Evolutionary conservation across 2,888 invertebrate species (phyloP).

Genomic region (Hoplodrina blanda): DNA sequence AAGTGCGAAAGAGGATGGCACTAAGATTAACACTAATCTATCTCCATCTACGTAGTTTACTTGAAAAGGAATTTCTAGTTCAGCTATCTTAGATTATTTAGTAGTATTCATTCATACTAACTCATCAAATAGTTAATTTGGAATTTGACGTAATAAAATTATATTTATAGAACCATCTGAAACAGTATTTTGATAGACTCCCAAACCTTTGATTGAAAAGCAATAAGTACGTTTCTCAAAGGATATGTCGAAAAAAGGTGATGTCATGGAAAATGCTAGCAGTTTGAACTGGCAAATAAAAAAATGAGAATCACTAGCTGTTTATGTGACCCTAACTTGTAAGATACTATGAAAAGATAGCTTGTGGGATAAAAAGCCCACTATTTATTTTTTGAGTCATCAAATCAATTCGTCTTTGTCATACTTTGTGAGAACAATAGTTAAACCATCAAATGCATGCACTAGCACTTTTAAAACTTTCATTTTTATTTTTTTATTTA

Average conservation of each 20-base stretch:
- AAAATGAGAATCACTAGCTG: too few species aligned
- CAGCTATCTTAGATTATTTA: constrained; percentile 5
- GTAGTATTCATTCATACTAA: background rate
- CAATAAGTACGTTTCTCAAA: too few species aligned
- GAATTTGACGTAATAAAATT: background rate
- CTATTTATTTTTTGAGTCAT: too few species aligned
- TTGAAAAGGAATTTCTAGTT: constrained; percentile 13
- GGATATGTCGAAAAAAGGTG: background rate
- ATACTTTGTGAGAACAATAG: too few species aligned
- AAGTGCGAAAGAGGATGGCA: constrained; percentile 44
- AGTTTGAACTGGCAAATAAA: too few species aligned
- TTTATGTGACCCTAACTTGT: too few species aligned
- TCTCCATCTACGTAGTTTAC: constrained; percentile 17
- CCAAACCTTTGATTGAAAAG: background rate
- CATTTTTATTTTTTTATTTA: too few species aligned
- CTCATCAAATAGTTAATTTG: background rate
- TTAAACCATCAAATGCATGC: too few species aligned
- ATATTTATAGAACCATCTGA: background rate
- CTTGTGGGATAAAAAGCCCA: too few species aligned
- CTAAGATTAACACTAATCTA: constrained; percentile 33
- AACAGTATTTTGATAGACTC: background rate
- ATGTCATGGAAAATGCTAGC: background rate
- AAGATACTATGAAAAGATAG: too few species aligned
- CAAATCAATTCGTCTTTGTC: too few species aligned
- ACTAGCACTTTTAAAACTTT: too few species aligned